Percentiles rank a stretch among this genome's conserved stretches.
Evolutionary conservation across 2,113 vertebrate species (phyloP).

Genomic region (Hippocampus mohnikei): DNA sequence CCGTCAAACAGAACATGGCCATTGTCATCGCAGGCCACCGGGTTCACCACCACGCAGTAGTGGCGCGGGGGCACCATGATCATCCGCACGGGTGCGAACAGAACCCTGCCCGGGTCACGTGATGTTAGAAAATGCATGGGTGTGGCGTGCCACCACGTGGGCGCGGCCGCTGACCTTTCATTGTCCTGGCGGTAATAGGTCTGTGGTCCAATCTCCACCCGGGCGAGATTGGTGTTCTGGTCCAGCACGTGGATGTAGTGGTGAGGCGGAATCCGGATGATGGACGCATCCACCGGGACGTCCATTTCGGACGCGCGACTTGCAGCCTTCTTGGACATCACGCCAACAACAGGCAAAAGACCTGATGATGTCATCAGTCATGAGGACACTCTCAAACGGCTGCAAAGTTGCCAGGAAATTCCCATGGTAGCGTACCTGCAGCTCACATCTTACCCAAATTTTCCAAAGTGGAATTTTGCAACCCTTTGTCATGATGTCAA

Average conservation of each 20-base stretch:
- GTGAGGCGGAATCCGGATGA: constrained; percentile 88
- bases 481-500: neutral
- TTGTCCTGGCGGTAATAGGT: constrained; percentile 91
- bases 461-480: neutral
- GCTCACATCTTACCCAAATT: too few relatives aligned
- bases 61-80: constrained; percentile 83
- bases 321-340: constrained; percentile 32
- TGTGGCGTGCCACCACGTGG: too few relatives aligned
- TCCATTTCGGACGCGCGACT: neutral
- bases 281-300: constrained; percentile 65
- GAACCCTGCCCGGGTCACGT: constrained; percentile 63
- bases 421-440: too few relatives aligned
- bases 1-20: constrained; percentile 67
- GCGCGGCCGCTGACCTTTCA: constrained; percentile 71
- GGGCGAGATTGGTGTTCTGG: constrained; percentile 88
- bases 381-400: neutral
- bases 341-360: neutral
- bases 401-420: neutral
- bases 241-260: constrained; percentile 89
- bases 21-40: constrained; percentile 66
- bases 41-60: constrained; percentile 83
- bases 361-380: neutral
- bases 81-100: constrained; percentile 78
- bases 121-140: neutral
- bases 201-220: constrained; percentile 82